Percentiles rank a stretch among this genome's conserved stretches.
phyloP scores from a whole-genome alignment of 64 coral and sea anemone species.

The Dendrophyllia cribrosa region DNA sequence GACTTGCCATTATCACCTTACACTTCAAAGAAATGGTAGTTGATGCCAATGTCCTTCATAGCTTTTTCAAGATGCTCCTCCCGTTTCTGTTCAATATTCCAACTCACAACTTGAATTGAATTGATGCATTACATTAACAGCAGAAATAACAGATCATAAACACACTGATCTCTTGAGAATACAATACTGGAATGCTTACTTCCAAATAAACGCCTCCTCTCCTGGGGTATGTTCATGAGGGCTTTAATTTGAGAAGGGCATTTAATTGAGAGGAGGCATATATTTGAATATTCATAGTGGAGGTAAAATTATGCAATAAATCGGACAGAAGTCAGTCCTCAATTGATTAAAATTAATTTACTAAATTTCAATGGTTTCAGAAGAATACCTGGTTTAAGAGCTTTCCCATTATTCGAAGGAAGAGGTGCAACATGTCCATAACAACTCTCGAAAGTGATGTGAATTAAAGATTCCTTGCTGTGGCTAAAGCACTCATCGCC shows the following conservation, averaged over 20 bases:
- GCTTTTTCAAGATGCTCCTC: neutral
- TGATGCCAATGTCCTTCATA: constrained; percentile 17
- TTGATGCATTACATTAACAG: neutral
- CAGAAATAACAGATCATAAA: too few species aligned
- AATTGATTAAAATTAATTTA: too few species aligned
- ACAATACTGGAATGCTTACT: too few species aligned
- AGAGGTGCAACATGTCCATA: constrained; percentile 13
- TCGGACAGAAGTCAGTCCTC: neutral
- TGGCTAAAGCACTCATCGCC: constrained; percentile 4
- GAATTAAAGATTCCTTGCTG: neutral
- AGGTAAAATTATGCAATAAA: neutral
- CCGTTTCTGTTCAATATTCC: constrained; percentile 20
- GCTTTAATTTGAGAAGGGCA: too few species aligned
- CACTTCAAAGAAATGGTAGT: constrained; percentile 43
- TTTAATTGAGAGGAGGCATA: neutral
- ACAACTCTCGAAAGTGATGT: neutral
- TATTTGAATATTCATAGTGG: neutral
- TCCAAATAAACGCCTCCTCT: too few species aligned
- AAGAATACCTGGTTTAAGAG: constrained; percentile 31
- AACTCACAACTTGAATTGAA: constrained; percentile 6
- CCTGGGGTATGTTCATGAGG: too few species aligned
- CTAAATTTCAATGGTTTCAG: neutral
- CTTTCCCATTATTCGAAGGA: constrained; percentile 29
- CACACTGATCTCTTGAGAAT: too few species aligned
- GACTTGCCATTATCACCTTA: constrained; percentile 59